Base-by-base conservation (phyloP, 1,140 invertebrate species). In the Aplysia californica region DNA sequence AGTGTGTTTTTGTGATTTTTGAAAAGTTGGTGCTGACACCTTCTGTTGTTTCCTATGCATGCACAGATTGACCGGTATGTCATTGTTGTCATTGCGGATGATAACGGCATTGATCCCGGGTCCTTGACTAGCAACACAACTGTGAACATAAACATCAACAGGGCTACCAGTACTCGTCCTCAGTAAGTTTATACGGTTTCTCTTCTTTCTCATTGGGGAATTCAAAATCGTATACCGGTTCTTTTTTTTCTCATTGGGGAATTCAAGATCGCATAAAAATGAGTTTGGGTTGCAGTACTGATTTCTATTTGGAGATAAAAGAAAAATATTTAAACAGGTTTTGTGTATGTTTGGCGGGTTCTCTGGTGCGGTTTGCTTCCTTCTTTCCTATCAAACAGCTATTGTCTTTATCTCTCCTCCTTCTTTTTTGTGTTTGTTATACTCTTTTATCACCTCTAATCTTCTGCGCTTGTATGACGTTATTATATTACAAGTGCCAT, bases 91-190 rank as follows among this genome's bases (percentile, higher is more conserved):
- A n/a, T 61, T 36, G 70, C 70, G 5, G 29, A 59, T 73, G 70
- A 73, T 26, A 59, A 73, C 56, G 70, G 70, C 33, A 73, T 21
- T 3, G 58, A 73, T 23, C 70, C 70, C 21, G 55, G 58, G 20
- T 58, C 70, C 21, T 3, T 38, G 31, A 39, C 31, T 31, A 58
- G 70, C 3, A 73, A 3, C 2, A 36, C 70, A 50, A 73, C 33
- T 29, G 31, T 73, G 15, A 61, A 21, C 2, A 39, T 73, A 2
- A 61, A 2, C 36, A 21, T 61, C 26, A 70, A 35, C 39, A 2
- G 5, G 35, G 31, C 35, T 33, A n/a, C 2, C 23, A 20, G 61
- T 2, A 4, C 21, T 5, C 29, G 33, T 33, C 61, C 61, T 23
- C 33, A 35, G 66, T 68, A 44, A 68, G 66, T 68, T 44, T n/a